Conservation (phyloP, 2,113 vertebrate genomes). For the Bubalus kerabau region DNA sequence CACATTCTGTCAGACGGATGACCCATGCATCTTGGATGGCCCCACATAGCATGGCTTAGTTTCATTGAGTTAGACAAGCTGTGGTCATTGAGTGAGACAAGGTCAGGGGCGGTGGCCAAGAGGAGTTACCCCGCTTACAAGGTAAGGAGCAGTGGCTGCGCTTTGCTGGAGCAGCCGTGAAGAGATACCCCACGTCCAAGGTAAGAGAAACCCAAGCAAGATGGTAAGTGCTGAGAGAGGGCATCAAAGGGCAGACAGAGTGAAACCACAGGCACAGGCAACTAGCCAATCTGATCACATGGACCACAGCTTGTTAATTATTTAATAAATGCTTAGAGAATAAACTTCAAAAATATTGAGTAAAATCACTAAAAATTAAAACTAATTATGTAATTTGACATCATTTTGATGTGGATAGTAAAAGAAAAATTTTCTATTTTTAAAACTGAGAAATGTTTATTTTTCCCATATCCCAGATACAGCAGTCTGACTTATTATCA, state of each 20-base stretch:
- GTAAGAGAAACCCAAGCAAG: neutral
- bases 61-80: neutral
- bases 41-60: fast-evolving
- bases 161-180: neutral
- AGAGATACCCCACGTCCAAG: neutral
- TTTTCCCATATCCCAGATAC: neutral
- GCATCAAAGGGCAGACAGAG: neutral
- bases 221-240: neutral
- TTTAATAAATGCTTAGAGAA: neutral
- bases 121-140: neutral
- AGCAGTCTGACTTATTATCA: neutral
- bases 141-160: neutral
- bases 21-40: neutral
- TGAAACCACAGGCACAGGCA: neutral
- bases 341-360: neutral
- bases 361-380: neutral
- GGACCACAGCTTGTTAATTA: neutral
- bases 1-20: neutral
- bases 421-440: neutral
- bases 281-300: neutral
- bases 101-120: neutral
- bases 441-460: neutral
- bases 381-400: neutral
- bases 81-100: neutral
- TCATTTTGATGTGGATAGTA: neutral